Evolutionary conservation across 2,113 vertebrate genomes (phyloP), one percentile per base, ranked within the genome.

Genomic region (Patagioenas fasciata): DNA sequence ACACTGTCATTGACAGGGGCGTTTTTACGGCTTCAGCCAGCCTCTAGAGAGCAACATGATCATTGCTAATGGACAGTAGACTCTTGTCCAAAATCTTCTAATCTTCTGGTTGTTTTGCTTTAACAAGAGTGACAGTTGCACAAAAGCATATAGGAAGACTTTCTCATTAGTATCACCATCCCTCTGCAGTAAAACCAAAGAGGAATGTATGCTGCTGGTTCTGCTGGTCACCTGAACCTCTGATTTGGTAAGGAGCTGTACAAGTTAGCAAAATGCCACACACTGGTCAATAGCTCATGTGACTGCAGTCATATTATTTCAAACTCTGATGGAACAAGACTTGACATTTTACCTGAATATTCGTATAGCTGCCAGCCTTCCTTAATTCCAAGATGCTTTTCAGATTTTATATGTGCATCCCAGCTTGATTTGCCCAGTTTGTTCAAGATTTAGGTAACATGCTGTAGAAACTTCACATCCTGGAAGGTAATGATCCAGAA

Each of bases 281-380:
- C 47, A 13, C 36, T 1, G 0, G 15, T 60, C 44, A 40, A 1
- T 15, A 79, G 25, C 50, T 89, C 61, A 16, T 3, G 6, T 70
- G 75, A 53, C 32, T 40, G 3, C 38, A 54, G 51, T 47, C 15
- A 3, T 21, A 31, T 25, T 60, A 91, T 79, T 88, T 77, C 50
- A 66, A 66, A 10, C 51, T 77, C 51, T 91, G 96, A 94, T 94
- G 72, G 57, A 87, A 94, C 92, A 62, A 38, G 95, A 85, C 19
- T 87, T 96, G 93, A 93, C 91, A 28, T 97, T 95, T 94, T 92
- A 87, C 77, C 61, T 93, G 57, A 57, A 54, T 91, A 47, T 75
- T 79, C 73, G 58, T 47, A 31, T 62, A 65, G 75, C 44, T 71
- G 67, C 74, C 66, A 56, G 66, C 34, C 21, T 80, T 4, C 26